Percentiles rank a stretch among this genome's conserved stretches.
Conservation (phyloP, 2,797 vertebrate species). For the Manis javanica region DNA sequence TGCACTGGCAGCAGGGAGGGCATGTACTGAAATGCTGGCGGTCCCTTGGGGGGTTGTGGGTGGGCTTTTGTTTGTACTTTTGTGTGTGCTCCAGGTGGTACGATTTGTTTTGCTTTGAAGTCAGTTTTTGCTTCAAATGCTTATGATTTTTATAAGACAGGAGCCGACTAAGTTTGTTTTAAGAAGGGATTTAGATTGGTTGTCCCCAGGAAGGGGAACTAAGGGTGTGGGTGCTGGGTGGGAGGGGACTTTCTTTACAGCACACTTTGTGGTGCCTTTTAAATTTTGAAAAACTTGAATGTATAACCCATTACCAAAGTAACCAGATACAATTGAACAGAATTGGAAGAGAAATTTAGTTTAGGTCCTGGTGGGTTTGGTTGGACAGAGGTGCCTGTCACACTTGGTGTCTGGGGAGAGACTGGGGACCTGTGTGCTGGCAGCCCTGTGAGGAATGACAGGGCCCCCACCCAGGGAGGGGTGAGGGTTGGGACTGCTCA, state of each 20-base stretch:
- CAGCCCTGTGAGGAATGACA: neutral
- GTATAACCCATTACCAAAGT: neutral
- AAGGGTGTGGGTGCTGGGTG: neutral
- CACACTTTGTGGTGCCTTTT: conserved; percentile 4
- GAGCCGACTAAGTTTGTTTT: neutral
- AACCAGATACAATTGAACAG: neutral
- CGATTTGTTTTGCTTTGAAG: neutral
- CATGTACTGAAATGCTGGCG: neutral
- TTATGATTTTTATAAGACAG: neutral
- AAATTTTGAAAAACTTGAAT: conserved; percentile 31
- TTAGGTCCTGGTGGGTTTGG: neutral
- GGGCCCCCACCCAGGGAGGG: conserved; percentile 22
- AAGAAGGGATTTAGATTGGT: neutral
- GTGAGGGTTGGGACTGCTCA: neutral
- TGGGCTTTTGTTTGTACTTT: neutral
- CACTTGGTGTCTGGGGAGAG: neutral
- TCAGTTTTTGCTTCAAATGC: conserved; percentile 25
- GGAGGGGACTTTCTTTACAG: neutral
- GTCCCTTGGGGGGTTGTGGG: neutral
- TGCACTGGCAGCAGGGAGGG: neutral
- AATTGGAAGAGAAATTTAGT: neutral
- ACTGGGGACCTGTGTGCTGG: neutral
- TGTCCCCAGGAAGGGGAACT: neutral
- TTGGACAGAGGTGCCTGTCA: neutral
- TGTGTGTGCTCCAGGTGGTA: neutral